These are phyloP conservation scores for Eospalax fontanierii DNA, from an alignment of 2,797 vertebrate species.

Conservation along the genomic window DNA sequence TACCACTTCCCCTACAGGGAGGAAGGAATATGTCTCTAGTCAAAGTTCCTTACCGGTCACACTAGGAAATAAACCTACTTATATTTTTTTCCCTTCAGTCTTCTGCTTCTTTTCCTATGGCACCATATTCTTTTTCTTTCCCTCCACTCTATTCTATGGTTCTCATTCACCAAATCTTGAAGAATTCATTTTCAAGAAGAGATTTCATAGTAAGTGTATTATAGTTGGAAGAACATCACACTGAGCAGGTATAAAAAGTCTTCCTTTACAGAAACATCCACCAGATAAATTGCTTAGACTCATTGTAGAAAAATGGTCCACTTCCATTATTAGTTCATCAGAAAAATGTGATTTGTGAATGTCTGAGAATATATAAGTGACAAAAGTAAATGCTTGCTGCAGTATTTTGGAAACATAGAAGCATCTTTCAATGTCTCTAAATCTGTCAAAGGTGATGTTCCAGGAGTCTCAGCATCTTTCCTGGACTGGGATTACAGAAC, in stretches of 20 bases:
- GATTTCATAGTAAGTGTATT: background rate
- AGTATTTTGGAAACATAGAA: background rate
- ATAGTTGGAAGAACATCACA: background rate
- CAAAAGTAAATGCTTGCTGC: slow-evolving; percentile 13
- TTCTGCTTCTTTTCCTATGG: background rate
- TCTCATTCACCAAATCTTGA: background rate
- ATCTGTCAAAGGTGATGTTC: background rate
- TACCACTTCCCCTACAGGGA: background rate
- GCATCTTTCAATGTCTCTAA: background rate
- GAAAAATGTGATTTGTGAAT: slow-evolving; percentile 21
- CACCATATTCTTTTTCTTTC: background rate
- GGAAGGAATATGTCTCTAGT: background rate
- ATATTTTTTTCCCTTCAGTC: background rate
- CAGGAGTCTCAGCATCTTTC: background rate
- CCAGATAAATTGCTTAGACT: slow-evolving; percentile 20
- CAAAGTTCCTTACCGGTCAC: background rate
- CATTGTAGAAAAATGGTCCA: slow-evolving; percentile 11
- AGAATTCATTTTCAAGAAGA: slow-evolving; percentile 42
- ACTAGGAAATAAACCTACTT: background rate
- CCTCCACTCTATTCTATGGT: background rate
- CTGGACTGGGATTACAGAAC: background rate
- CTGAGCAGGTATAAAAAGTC: background rate
- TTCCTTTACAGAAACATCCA: slow-evolving; percentile 47
- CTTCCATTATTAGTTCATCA: slow-evolving; percentile 4
- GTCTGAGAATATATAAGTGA: background rate